A percentile compares a stretch with the other conserved stretches of the same genome.
phyloP scores from a whole-genome alignment of 2,113 vertebrate species.

The Plotosus lineatus region DNA sequence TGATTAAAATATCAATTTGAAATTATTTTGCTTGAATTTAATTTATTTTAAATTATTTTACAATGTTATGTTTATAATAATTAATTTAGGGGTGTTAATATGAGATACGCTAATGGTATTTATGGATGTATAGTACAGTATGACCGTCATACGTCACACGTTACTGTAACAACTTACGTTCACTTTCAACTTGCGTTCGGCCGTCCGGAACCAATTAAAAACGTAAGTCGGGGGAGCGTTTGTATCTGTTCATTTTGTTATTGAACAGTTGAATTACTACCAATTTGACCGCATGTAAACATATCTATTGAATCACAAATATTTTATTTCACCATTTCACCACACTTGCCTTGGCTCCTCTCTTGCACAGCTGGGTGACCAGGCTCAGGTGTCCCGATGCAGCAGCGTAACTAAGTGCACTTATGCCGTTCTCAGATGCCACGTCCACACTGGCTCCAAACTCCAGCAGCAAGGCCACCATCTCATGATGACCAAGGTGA shows the following conservation, averaged over 20 bases:
- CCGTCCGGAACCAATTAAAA: too few species aligned
- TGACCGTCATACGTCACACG: too few species aligned
- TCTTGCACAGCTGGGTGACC: conserved; percentile 84
- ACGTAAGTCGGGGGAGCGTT: too few species aligned
- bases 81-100: too few species aligned
- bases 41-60: too few species aligned
- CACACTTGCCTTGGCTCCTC: conserved; percentile 83
- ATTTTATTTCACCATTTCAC: neutral
- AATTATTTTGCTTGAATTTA: too few species aligned
- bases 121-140: too few species aligned
- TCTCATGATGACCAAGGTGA: conserved; percentile 92
- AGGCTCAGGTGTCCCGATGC: conserved; percentile 88
- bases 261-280: neutral
- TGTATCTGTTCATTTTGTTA: neutral
- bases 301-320: neutral
- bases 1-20: too few species aligned
- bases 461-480: conserved; percentile 85
- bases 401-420: conserved; percentile 84
- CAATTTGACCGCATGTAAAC: neutral
- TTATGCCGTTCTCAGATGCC: conserved; percentile 87
- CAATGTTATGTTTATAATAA: too few species aligned
- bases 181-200: too few species aligned
- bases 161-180: too few species aligned
- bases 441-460: conserved; percentile 86
- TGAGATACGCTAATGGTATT: too few species aligned